Base-by-base conservation (phyloP, 1,140 invertebrate genomes). In the Anthonomus grandis region DNA sequence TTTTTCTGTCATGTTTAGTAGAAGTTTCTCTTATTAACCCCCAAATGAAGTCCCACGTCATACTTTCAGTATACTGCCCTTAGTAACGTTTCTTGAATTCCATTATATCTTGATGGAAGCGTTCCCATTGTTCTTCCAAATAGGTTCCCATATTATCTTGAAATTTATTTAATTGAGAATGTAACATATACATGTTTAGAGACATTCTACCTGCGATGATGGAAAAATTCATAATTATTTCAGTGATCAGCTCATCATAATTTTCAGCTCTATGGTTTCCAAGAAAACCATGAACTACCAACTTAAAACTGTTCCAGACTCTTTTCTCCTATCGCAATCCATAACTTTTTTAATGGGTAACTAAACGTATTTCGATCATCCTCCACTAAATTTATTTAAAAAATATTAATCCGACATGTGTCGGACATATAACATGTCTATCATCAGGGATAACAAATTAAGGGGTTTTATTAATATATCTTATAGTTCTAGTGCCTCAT, bases 31-130 rank as follows among this genome's bases (percentile, higher is more conserved):
- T 3, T 18, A 42, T 18, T 42, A 42, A 42, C 2, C 39, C 39
- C 50, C 37, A 42, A 25, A 62, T 66, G 58, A 64, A 72, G 53
- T 72, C 64, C 36, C 62, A 66, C 54, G 73, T 61, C 70, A 72
- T 70, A 45, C 60, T 24, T 3, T 21, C 1, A 55, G 63, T 47
- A 58, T 58, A 68, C 34, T 57, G 25, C 27, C 38, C 59, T 68
- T 51, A 66, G 67, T 38, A 65, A 55, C 0, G 64, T 60, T 5
- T n/a, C n/a, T n/a, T n/a, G n/a, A n/a, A n/a, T n/a, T n/a, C n/a
- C n/a, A n/a, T n/a, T n/a, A n/a, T n/a, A 58, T 76, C 73, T 64
- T 75, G 70, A 59, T 76, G 72, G 51, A 77, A 56, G 31, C 41
- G 37, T 46, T 57, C 61, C 34, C 52, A 47, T 60, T 57, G 52